These are phyloP conservation scores for Plagodis pulveraria DNA, from an alignment of 2,888 invertebrate genomes.

Conservation along the genomic window DNA sequence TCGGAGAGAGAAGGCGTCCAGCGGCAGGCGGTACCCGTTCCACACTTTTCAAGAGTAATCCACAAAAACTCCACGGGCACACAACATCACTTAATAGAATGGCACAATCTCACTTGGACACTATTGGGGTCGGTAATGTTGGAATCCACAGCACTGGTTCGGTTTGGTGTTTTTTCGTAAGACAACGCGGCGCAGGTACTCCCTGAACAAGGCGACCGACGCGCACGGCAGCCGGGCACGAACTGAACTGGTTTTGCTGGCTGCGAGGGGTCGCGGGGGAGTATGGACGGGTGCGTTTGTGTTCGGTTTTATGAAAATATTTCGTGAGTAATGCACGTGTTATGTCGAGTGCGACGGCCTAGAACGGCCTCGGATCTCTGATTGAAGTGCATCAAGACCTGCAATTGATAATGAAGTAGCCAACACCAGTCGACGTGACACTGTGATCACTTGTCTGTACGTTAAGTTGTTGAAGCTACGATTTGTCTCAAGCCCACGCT, in stretches of 20 bases:
- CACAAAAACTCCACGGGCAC: slow-evolving; percentile 72
- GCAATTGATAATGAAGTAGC: slow-evolving; percentile 59
- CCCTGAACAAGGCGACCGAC: slow-evolving; percentile 61
- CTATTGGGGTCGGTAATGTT: slow-evolving; percentile 52
- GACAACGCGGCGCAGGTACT: slow-evolving; percentile 65
- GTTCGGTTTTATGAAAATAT: slow-evolving; percentile 84
- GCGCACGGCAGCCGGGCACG: slow-evolving; percentile 80
- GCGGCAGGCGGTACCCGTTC: slow-evolving; percentile 73
- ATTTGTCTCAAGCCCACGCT: slow-evolving; percentile 65
- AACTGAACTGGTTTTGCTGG: slow-evolving; percentile 81
- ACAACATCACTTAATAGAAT: slow-evolving; percentile 75
- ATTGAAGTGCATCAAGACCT: slow-evolving; percentile 70
- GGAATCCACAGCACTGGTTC: slow-evolving; percentile 80
- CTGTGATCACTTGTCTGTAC: slow-evolving; percentile 38
- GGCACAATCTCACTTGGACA: slow-evolving; percentile 80
- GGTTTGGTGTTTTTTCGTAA: slow-evolving; percentile 79
- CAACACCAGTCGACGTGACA: slow-evolving; percentile 43
- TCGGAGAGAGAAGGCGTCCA: slow-evolving; percentile 80
- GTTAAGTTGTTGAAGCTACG: too few relatives aligned
- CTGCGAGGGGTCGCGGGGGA: slow-evolving; percentile 58
- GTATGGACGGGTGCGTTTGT: slow-evolving; percentile 74
- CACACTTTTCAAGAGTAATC: slow-evolving; percentile 78
- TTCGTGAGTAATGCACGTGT: slow-evolving; percentile 85
- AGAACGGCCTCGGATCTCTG: slow-evolving; percentile 77
- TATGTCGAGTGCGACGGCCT: slow-evolving; percentile 83